Conservation (phyloP, 2,113 vertebrate species). For the Platysteira castanea region DNA sequence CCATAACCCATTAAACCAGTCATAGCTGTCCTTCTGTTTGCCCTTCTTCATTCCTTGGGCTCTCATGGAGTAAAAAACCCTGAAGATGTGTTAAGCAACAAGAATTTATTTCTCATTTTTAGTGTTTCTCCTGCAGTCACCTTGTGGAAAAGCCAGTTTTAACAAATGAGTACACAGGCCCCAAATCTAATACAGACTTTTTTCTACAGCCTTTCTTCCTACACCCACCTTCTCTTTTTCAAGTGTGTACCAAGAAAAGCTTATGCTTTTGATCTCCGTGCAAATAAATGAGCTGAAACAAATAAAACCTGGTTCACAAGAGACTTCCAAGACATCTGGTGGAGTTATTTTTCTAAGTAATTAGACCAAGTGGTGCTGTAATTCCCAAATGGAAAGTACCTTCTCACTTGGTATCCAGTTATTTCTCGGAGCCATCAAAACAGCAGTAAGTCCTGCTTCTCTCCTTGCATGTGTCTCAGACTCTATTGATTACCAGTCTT, state of each 20-base stretch:
- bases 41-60: neutral
- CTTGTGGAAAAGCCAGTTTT: neutral
- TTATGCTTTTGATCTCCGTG: slow-evolving; percentile 46
- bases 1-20: too few species aligned
- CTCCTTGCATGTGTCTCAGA: neutral
- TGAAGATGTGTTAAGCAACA: neutral
- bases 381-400: slow-evolving; percentile 49
- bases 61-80: neutral
- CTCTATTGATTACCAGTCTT: slow-evolving; percentile 19
- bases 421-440: slow-evolving; percentile 55
- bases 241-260: slow-evolving; percentile 45
- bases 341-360: slow-evolving; percentile 70
- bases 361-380: slow-evolving; percentile 60
- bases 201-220: neutral
- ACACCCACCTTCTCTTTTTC: slow-evolving; percentile 4
- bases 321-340: slow-evolving; percentile 67
- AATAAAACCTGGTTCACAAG: slow-evolving; percentile 65
- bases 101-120: neutral
- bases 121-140: neutral
- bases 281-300: slow-evolving; percentile 72
- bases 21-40: neutral
- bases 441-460: neutral
- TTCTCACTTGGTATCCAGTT: slow-evolving; percentile 15
- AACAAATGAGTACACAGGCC: neutral
- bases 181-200: neutral